These are phyloP conservation scores for Spea hammondii DNA, from an alignment of 2,797 vertebrate species.

Conservation along the genomic window DNA sequence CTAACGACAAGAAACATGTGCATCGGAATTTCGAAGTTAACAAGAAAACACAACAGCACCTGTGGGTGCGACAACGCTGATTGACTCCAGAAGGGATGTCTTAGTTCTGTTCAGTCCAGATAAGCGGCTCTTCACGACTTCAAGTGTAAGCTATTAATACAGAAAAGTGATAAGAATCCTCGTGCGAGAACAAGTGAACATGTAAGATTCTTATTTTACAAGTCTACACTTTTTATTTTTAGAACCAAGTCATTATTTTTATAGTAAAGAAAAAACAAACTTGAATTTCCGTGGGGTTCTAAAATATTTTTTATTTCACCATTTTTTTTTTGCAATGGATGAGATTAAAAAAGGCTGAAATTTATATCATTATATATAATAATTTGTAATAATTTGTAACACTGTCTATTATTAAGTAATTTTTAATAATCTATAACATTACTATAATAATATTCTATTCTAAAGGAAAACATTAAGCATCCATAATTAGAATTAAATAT, in stretches of 20 bases:
- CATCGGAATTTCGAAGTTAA: not conserved
- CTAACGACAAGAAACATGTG: not conserved
- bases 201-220: not conserved
- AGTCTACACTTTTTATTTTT: not conserved
- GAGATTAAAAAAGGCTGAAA: too few species aligned
- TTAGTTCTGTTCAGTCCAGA: conserved; percentile 3
- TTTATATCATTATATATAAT: too few species aligned
- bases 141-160: conserved; percentile 38
- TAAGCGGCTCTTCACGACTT: conserved; percentile 12
- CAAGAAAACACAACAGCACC: conserved; percentile 19
- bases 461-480: too few species aligned
- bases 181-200: not conserved
- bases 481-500: too few species aligned
- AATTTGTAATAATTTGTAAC: too few species aligned
- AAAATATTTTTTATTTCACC: too few species aligned
- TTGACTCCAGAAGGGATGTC: conserved; percentile 21
- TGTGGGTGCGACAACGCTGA: conserved; percentile 16
- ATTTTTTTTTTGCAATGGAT: too few species aligned
- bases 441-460: too few species aligned
- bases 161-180: conserved; percentile 20
- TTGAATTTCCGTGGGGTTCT: too few species aligned
- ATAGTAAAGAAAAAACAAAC: not conserved
- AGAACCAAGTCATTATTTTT: not conserved
- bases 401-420: too few species aligned
- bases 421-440: too few species aligned